Percentiles rank a stretch among this genome's conserved stretches.
These are phyloP conservation scores for Clytia hemisphaerica DNA, from an alignment of 30 jellyfish, hydroid and myxozoan genomes.

Conservation along the genomic window DNA sequence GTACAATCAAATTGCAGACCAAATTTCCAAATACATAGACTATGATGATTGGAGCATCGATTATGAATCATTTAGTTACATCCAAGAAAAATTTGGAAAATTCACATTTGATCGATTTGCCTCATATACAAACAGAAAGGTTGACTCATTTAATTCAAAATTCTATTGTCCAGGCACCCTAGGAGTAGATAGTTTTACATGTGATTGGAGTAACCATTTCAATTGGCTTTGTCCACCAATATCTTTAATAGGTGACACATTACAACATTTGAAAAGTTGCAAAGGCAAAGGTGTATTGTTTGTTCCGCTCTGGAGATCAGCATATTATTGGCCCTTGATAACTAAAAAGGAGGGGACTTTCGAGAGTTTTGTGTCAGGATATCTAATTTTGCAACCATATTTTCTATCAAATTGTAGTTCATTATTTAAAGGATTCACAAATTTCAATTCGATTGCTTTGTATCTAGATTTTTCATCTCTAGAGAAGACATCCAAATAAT, in stretches of 20 bases:
- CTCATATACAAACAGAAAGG: neutral
- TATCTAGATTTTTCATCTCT: too few relatives aligned
- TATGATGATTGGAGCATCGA: constrained; percentile 7
- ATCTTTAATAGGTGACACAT: neutral
- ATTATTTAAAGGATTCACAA: too few relatives aligned
- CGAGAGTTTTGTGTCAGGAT: neutral
- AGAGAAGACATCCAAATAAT: too few relatives aligned
- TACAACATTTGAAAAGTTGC: neutral
- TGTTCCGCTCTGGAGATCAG: neutral
- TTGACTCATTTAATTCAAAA: neutral
- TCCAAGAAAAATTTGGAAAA: neutral
- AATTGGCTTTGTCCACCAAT: constrained; percentile 9
- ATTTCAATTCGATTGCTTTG: too few relatives aligned
- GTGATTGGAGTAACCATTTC: neutral
- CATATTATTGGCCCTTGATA: constrained; percentile 10
- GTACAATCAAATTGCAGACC: neutral
- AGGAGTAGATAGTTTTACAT: neutral
- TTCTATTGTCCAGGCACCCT: neutral
- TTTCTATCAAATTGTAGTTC: too few relatives aligned
- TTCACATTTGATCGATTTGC: constrained; percentile 13
- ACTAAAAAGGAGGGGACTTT: neutral
- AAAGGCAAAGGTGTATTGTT: neutral
- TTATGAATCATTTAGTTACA: neutral
- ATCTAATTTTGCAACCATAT: too few relatives aligned
- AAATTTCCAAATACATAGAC: neutral